Evolutionary conservation across 2,888 invertebrate species (phyloP).

Genomic region (Meteorus colon): DNA sequence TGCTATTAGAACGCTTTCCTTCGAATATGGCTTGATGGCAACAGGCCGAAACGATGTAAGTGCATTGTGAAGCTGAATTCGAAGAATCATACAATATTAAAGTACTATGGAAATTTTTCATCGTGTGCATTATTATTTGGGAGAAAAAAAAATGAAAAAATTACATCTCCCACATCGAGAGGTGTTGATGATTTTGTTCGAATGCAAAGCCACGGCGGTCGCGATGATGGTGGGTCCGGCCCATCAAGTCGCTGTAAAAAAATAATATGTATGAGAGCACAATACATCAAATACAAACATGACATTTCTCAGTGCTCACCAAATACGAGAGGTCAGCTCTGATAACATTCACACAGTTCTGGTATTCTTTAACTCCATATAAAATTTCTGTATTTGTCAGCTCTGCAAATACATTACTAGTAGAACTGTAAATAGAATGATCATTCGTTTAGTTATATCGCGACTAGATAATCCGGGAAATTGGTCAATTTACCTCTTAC

Average conservation of each 20-base stretch:
- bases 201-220: constrained; percentile 76
- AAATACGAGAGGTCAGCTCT: constrained; percentile 76
- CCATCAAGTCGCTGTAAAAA: constrained; percentile 74
- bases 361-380: constrained; percentile 73
- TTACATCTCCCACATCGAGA: constrained; percentile 22
- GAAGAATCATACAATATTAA: constrained; percentile 37
- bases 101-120: not conserved
- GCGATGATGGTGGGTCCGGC: constrained; percentile 73
- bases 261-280: too few species aligned
- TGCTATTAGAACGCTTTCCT: constrained; percentile 77
- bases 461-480: not conserved
- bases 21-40: constrained; percentile 77
- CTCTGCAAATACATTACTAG: not conserved
- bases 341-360: constrained; percentile 78
- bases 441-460: not conserved
- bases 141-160: constrained; percentile 15
- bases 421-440: not conserved
- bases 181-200: constrained; percentile 51
- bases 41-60: constrained; percentile 79
- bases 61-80: constrained; percentile 75
- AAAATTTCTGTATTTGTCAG: constrained; percentile 75
- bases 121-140: not conserved
- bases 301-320: constrained; percentile 72
- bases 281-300: constrained; percentile 1
- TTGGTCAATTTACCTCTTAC: constrained; percentile 65